Conservation (phyloP, 2,797 vertebrate genomes). For the Bradypodion ventrale region DNA sequence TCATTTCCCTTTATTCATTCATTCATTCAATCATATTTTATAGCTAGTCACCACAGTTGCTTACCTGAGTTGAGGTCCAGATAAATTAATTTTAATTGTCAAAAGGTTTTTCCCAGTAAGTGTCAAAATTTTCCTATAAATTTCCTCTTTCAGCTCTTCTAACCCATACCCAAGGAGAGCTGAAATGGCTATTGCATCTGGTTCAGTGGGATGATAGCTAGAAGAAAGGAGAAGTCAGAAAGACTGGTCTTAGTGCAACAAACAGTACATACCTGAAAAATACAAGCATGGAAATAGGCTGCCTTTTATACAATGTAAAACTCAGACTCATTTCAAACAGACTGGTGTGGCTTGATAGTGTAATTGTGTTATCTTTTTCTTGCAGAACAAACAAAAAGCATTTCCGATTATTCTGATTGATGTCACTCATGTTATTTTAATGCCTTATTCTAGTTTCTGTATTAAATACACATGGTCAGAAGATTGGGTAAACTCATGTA, state of each 20-base stretch:
- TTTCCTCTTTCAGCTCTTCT: slow-evolving; percentile 74
- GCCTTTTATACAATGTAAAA: slow-evolving; percentile 1
- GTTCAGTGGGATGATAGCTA: slow-evolving; percentile 78
- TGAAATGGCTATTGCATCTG: slow-evolving; percentile 78
- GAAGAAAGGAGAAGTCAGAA: slow-evolving; percentile 23
- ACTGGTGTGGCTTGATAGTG: slow-evolving; percentile 5
- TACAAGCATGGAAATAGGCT: not conserved
- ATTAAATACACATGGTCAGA: not conserved
- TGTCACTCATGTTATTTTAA: not conserved
- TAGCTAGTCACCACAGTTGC: not conserved
- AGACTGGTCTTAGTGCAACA: not conserved
- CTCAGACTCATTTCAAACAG: slow-evolving; percentile 15
- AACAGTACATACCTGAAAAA: not conserved
- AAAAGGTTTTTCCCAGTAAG: slow-evolving; percentile 81
- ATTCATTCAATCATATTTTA: too few relatives aligned
- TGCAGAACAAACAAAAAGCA: not conserved
- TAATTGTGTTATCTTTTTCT: not conserved
- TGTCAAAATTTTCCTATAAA: slow-evolving; percentile 81
- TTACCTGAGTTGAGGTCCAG: slow-evolving; percentile 87
- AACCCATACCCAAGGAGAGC: slow-evolving; percentile 83
- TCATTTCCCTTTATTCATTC: not conserved
- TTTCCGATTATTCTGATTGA: slow-evolving; percentile 18
- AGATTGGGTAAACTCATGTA: not conserved
- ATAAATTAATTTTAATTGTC: slow-evolving; percentile 81
- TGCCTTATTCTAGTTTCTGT: not conserved